phyloP scores from a whole-genome alignment of 2,113 vertebrate species.

The Gallinago undulata region DNA sequence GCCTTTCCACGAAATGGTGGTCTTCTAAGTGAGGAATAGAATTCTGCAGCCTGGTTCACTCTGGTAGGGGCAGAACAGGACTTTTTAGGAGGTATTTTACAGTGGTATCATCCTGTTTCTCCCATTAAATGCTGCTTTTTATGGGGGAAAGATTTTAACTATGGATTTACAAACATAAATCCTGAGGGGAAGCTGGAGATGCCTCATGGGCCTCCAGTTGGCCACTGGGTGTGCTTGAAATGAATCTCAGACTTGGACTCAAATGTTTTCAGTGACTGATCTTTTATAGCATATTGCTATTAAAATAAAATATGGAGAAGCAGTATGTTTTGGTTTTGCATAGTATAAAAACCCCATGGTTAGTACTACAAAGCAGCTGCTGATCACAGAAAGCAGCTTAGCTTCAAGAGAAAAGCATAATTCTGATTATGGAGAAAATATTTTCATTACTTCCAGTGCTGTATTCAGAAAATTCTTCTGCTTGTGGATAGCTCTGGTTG shows the following conservation, averaged over 20 bases:
- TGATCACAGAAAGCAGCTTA: background rate
- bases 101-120: background rate
- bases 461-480: background rate
- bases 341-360: background rate
- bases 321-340: background rate
- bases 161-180: background rate
- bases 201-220: background rate
- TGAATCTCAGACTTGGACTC: background rate
- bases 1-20: background rate
- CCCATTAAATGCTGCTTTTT: background rate
- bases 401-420: background rate
- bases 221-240: background rate
- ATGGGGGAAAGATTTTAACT: background rate
- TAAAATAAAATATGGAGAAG: background rate
- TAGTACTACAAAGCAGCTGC: background rate
- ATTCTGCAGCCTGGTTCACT: background rate
- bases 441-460: background rate
- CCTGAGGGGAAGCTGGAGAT: background rate
- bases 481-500: background rate
- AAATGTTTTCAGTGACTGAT: background rate
- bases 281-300: background rate
- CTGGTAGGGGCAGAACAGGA: background rate
- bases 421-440: background rate
- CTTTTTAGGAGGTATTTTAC: background rate
- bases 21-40: background rate